These are phyloP conservation scores for Mantis religiosa DNA, from an alignment of 2,888 invertebrate species.

Conservation along the genomic window DNA sequence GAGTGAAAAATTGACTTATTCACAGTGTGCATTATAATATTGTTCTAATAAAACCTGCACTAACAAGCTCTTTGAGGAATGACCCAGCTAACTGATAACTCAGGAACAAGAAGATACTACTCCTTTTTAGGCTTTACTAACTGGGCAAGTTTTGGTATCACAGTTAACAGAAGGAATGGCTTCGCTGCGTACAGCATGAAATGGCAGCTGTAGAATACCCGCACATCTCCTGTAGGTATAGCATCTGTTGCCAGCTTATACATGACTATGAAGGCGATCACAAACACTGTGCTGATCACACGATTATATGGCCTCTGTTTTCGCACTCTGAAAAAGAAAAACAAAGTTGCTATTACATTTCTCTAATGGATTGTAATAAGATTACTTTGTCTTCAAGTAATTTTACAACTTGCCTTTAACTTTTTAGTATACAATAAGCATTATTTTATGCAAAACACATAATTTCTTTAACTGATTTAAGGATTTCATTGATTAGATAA, in stretches of 20 bases:
- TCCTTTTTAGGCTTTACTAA: neutral
- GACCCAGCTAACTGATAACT: too few species aligned
- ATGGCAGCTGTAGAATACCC: slow-evolving; percentile 25
- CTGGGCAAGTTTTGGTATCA: neutral
- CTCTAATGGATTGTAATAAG: too few species aligned
- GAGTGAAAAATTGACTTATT: neutral
- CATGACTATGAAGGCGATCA: neutral
- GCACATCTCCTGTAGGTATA: slow-evolving; percentile 19
- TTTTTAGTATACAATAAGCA: too few species aligned
- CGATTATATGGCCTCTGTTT: neutral
- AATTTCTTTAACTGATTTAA: too few species aligned
- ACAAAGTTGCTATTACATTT: neutral
- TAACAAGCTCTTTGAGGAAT: neutral
- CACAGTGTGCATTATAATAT: neutral
- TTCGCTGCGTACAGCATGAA: slow-evolving; percentile 24
- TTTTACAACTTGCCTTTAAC: too few species aligned
- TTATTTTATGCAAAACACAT: too few species aligned
- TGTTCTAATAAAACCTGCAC: neutral
- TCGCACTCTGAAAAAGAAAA: neutral
- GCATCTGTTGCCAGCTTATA: slow-evolving; percentile 9
- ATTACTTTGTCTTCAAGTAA: too few species aligned
- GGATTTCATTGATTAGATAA: too few species aligned
- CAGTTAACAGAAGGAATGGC: slow-evolving; percentile 17
- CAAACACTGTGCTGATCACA: neutral
- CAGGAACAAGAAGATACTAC: neutral